A percentile compares a stretch with the other conserved stretches of the same genome.
phyloP scores from a whole-genome alignment of 2,888 invertebrate genomes.

The Pristionchus japonicus region DNA sequence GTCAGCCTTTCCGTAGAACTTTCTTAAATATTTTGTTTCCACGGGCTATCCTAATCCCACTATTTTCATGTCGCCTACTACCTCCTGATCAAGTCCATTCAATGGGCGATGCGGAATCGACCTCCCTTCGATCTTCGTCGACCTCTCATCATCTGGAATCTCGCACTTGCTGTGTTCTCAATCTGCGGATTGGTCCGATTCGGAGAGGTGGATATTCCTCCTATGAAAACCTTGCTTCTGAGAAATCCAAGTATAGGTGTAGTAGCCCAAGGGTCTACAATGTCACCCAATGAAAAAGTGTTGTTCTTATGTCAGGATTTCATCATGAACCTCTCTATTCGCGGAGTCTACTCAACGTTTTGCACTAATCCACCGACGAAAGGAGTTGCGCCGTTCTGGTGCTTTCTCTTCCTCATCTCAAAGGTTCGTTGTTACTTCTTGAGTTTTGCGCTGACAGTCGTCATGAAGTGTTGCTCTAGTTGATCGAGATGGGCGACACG shows the following conservation, averaged over 20 bases:
- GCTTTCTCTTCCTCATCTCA: slow-evolving; percentile 68
- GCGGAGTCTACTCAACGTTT: slow-evolving; percentile 64
- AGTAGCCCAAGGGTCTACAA: too few species aligned
- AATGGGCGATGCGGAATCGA: slow-evolving; percentile 76
- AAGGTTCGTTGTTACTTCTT: slow-evolving; percentile 52
- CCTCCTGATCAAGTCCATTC: slow-evolving; percentile 48
- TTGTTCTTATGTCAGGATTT: not conserved
- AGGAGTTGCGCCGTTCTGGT: slow-evolving; percentile 65
- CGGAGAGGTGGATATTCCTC: slow-evolving; percentile 62
- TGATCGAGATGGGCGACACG: slow-evolving; percentile 73
- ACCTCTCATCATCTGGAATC: slow-evolving; percentile 77
- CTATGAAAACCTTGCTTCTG: too few species aligned
- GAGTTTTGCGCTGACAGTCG: not conserved
- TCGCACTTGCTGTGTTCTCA: slow-evolving; percentile 77
- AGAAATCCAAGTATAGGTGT: too few species aligned
- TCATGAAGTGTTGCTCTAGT: too few species aligned
- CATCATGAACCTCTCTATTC: slow-evolving; percentile 54
- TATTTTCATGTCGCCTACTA: slow-evolving; percentile 77
- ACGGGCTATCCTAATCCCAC: too few species aligned
- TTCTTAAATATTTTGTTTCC: too few species aligned
- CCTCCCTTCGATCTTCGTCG: slow-evolving; percentile 76
- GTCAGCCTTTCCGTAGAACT: too few species aligned
- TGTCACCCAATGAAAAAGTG: too few species aligned
- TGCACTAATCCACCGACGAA: slow-evolving; percentile 68
- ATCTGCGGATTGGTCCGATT: slow-evolving; percentile 76